Evolutionary conservation across 2,888 invertebrate species (phyloP), one percentile per base, ranked within the genome.

Genomic region (Stomorhina lunata): DNA sequence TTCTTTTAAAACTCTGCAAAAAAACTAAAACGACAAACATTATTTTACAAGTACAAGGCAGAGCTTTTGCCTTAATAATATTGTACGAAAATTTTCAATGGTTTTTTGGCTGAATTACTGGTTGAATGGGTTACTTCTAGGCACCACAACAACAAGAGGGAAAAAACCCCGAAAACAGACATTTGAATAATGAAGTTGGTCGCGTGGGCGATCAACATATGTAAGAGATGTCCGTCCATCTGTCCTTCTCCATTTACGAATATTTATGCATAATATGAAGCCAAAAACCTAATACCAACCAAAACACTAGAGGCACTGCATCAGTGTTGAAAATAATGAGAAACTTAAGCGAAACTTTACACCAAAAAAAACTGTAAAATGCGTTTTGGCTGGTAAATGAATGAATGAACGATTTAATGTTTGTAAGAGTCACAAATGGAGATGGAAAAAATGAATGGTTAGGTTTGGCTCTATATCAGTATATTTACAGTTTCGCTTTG

Each of bases 191-290:
- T 57, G 73, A 81, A 78, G 63, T 55, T 69, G 68, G 53, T 68
- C 82, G 82, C 82, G 82, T 82, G 79, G 82, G 82, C 75, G 82
- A 75, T 75, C 59, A 59, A 79, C 75, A 79, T 76, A 59, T 72
- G 69, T 66, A 76, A 65, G 50, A 32, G 25, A 63, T 59, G 40
- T 61, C 37, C 9, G 61, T 63, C 53, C 10, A 25, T 34, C 12
- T 15, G 48, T 43, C 20, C 4, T 15, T 15, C n/a, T 17, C 12
- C 25, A 37, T 71, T 55, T 34, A 76, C 59, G 15, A 65, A 59
- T 12, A 45, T 50, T 40, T 66, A 45, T 65, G 61, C 66, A 65
- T 75, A 78, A 61, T n/a, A n/a, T 66, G 61, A 43, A 34, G 68
- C 37, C 17, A 22, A 78, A 40, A 29, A 59, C 55, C 15, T 6